These are phyloP conservation scores for Aleiodes sp. DNA, from an alignment of 1,140 invertebrate species.

Conservation along the genomic window DNA sequence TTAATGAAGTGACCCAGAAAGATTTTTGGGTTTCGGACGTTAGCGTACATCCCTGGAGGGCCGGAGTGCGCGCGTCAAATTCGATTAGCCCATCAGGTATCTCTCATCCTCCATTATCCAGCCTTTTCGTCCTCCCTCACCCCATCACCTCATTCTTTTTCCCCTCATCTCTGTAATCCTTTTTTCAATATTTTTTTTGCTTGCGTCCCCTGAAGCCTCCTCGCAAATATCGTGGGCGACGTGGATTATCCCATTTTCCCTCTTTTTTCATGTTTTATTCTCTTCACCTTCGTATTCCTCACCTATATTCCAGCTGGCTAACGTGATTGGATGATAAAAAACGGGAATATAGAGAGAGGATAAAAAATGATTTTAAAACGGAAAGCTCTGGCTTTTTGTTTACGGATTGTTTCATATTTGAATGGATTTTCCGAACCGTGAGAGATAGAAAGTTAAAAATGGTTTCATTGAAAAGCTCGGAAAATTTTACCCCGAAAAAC, in stretches of 20 bases:
- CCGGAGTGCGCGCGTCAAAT: conserved; percentile 16
- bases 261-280: background rate
- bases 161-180: background rate
- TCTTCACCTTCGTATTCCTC: conserved; percentile 4
- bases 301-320: conserved; percentile 5
- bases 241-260: conserved; percentile 5
- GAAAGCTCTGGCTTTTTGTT: no score
- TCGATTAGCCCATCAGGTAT: conserved; percentile 19
- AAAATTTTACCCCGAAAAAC: no score
- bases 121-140: background rate
- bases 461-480: no score
- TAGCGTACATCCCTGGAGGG: conserved; percentile 19
- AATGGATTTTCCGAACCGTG: no score
- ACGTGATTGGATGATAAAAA: background rate
- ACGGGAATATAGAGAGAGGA: background rate
- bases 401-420: no score
- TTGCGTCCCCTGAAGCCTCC: background rate
- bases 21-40: conserved; percentile 10
- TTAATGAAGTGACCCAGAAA: conserved; percentile 42
- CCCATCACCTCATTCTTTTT: background rate
- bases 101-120: conserved; percentile 5
- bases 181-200: background rate
- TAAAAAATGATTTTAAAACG: no score
- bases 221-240: background rate
- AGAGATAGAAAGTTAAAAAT: no score